A percentile compares a stretch with the other conserved stretches of the same genome.
Conservation (phyloP, 1,140 invertebrate species). For the Medauroidea extradentata region DNA sequence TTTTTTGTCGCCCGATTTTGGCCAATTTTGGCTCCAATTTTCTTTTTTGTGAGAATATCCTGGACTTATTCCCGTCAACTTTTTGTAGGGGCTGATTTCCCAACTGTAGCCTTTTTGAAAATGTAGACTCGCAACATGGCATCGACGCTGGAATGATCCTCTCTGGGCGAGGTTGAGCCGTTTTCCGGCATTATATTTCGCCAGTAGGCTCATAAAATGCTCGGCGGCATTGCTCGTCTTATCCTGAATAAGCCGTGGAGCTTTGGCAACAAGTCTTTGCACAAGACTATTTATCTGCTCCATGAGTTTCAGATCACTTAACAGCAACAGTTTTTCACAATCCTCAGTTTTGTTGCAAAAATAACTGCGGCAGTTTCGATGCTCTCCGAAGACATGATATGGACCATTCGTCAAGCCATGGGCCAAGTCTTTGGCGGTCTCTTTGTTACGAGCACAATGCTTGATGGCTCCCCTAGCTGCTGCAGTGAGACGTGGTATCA, state of each 20-base stretch:
- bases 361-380: not conserved
- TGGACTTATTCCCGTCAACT: not conserved
- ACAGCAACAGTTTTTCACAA: too few species aligned
- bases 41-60: not conserved
- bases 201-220: not conserved
- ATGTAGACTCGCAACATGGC: not conserved
- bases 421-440: not conserved
- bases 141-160: too few species aligned
- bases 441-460: too few species aligned
- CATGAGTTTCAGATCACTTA: too few species aligned
- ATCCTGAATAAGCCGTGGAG: not conserved
- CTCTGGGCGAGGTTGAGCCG: not conserved
- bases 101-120: not conserved
- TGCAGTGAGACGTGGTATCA: not conserved
- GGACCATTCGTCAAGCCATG: not conserved
- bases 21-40: too few species aligned
- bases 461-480: constrained; percentile 5
- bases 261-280: too few species aligned
- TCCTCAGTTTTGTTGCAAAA: too few species aligned
- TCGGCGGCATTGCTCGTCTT: not conserved
- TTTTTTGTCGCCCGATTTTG: too few species aligned
- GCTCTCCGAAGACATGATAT: constrained; percentile 9
- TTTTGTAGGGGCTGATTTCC: not conserved
- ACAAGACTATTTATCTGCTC: too few species aligned
- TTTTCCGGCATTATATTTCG: not conserved